phyloP scores from a whole-genome alignment of 1,140 invertebrate genomes.

The Lysiphlebus fabarum region DNA sequence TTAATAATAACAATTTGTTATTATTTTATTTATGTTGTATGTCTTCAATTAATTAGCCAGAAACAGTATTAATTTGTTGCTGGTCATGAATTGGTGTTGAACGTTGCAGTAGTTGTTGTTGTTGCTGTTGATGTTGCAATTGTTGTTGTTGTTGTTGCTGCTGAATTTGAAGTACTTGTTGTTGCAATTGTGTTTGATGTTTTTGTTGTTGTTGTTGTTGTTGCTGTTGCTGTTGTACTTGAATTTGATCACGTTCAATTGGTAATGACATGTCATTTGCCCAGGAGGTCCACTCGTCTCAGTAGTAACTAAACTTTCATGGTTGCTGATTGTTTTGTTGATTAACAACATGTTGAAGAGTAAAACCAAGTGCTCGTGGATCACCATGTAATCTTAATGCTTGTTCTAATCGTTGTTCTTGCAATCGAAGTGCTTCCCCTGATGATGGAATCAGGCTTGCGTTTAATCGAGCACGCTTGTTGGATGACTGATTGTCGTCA shows the following conservation, averaged over 20 bases:
- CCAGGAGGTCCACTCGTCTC: constrained; percentile 58
- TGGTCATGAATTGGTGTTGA: constrained; percentile 40
- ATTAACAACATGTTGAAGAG: constrained; percentile 60
- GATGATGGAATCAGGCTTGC: constrained; percentile 32
- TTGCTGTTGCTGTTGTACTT: constrained; percentile 31
- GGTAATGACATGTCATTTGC: constrained; percentile 30
- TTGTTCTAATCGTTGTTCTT: constrained; percentile 78
- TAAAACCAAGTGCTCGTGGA: constrained; percentile 64
- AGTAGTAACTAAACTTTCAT: constrained; percentile 66
- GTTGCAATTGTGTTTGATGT: constrained; percentile 34
- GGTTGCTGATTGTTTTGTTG: constrained; percentile 60
- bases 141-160: constrained; percentile 33
- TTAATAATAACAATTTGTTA: background rate
- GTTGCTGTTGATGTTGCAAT: constrained; percentile 27
- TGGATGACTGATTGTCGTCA: constrained; percentile 26
- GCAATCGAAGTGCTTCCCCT: constrained; percentile 70
- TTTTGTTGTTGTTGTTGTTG: constrained; percentile 33
- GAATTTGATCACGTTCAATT: constrained; percentile 27
- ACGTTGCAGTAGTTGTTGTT: constrained; percentile 29
- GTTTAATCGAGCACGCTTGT: constrained; percentile 30
- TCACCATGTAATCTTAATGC: constrained; percentile 73
- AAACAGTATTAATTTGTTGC: constrained; percentile 29
- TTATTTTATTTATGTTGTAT: background rate
- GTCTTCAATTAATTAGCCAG: background rate
- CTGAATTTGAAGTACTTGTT: constrained; percentile 32